These are phyloP conservation scores for Tyto alba DNA, from an alignment of 2,113 vertebrate genomes.

Conservation along the genomic window DNA sequence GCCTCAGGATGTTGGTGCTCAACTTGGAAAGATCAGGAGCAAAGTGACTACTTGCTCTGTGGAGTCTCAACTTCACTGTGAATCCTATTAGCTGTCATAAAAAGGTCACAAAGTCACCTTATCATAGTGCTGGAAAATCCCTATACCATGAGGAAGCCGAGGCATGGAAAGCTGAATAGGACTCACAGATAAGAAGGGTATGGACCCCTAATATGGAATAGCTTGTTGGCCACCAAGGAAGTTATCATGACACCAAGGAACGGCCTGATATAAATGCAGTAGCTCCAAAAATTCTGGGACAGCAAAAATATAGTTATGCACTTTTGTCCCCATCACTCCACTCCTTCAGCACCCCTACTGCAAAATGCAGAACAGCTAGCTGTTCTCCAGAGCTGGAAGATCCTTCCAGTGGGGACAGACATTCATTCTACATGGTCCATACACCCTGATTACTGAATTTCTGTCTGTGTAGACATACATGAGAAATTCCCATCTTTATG, in stretches of 20 bases:
- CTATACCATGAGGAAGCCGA: not conserved
- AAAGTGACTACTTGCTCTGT: not conserved
- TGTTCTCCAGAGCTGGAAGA: not conserved
- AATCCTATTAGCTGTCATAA: not conserved
- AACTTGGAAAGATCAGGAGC: not conserved
- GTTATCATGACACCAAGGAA: not conserved
- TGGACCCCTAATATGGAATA: not conserved
- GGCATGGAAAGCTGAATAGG: not conserved
- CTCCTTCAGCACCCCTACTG: not conserved
- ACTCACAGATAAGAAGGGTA: not conserved
- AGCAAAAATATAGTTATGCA: not conserved
- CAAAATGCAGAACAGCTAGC: not conserved
- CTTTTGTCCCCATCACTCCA: not conserved
- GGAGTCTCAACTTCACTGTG: not conserved
- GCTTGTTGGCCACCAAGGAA: not conserved
- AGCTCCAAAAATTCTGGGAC: not conserved
- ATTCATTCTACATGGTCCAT: not conserved
- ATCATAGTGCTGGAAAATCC: not conserved
- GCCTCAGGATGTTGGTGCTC: not conserved
- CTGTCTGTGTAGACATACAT: accelerated
- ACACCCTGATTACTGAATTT: accelerated
- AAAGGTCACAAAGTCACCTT: constrained; percentile 5
- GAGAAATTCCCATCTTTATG: not conserved
- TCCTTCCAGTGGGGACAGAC: not conserved
- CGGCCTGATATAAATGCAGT: accelerated